Evolutionary conservation across 53 echinoderm and acorn worm genomes (phyloP), one percentile per base, ranked within the genome.

Genomic region (Luidia sarsii): DNA sequence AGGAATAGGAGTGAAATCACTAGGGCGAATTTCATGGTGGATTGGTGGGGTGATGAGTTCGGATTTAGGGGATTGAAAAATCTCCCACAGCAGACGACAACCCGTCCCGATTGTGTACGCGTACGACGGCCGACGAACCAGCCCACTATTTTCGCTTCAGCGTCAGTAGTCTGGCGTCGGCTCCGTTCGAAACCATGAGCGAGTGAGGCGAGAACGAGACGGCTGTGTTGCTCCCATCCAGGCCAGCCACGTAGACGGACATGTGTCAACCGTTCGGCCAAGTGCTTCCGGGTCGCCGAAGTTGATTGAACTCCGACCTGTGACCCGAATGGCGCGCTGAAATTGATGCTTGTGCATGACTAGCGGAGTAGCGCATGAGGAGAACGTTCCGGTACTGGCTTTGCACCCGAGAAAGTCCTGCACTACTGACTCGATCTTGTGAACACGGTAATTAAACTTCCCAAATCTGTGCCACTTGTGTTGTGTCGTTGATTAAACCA

Each of bases 241-340:
- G 56, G 59, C 24, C 74, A 39, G 74, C 74, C 74, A 74, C 74
- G 74, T 74, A 55, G 74, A 68, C 74, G 31, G 57, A 36, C 70
- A 70, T 70, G 70, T 70, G 65, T 65, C 65, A 65, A 65, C 33
- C 41, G 9, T 20, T 65, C n/a, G 22, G 8, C 11, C 1, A 52
- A 46, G 31, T 51, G 30, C 74, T 74, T 74, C 74, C 74, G 74
- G 74, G 74, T 57, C 8, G 25, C 27, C 19, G 1, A 28, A 74
- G 74, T 57, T 74, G 13, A 74, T 74, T 57, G 25, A 74, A 52
- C 57, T 6, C 24, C 23, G 34, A 18, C 41, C 57, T 18, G 35
- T 34, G 74, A 74, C 55, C 29, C 39, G 48, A 31, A 46, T 68
- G 46, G 68, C 68, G 68, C 68, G 65, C 65, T 36, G 21, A 64